These are phyloP conservation scores for Larimichthys polyactis DNA, from an alignment of 2,113 vertebrate species.

Conservation along the genomic window DNA sequence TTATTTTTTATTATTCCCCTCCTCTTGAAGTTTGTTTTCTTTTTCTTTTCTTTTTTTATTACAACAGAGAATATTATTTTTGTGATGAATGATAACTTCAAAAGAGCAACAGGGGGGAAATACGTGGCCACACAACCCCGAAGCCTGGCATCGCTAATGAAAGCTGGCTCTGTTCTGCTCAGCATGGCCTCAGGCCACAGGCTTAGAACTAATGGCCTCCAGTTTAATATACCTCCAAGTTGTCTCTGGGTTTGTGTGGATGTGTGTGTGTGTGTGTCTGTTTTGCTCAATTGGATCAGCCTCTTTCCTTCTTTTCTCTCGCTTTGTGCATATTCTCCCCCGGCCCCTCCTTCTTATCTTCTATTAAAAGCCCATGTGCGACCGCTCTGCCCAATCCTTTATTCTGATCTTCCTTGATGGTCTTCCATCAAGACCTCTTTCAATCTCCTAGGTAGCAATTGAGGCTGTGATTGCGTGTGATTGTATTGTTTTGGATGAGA, in stretches of 20 bases:
- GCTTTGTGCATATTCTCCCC: slow-evolving; percentile 33
- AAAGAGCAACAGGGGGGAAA: slow-evolving; percentile 57
- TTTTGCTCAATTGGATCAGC: slow-evolving; percentile 48
- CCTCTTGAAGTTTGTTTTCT: slow-evolving; percentile 50
- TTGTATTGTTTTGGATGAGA: slow-evolving; percentile 72
- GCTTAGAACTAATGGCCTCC: slow-evolving; percentile 63
- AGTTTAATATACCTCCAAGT: slow-evolving; percentile 65
- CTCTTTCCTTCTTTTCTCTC: slow-evolving; percentile 35
- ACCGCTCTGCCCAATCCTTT: slow-evolving; percentile 37
- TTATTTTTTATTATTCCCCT: slow-evolving; percentile 34
- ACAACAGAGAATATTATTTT: slow-evolving; percentile 36
- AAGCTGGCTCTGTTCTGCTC: slow-evolving; percentile 52
- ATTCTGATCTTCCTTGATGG: slow-evolving; percentile 62
- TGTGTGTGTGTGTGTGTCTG: slow-evolving; percentile 45
- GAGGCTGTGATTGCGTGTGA: slow-evolving; percentile 67
- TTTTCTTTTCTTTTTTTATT: slow-evolving; percentile 31
- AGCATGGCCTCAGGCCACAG: slow-evolving; percentile 54
- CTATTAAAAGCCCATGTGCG: slow-evolving; percentile 48
- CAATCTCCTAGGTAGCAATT: slow-evolving; percentile 67
- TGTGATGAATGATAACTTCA: slow-evolving; percentile 68
- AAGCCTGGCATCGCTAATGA: slow-evolving; percentile 59
- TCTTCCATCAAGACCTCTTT: slow-evolving; percentile 70
- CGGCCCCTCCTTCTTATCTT: slow-evolving; percentile 21
- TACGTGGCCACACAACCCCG: slow-evolving; percentile 27
- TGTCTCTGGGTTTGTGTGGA: slow-evolving; percentile 20